Base-by-base conservation (phyloP, 2,888 invertebrate genomes). In the Pogonocherus hispidulus region DNA sequence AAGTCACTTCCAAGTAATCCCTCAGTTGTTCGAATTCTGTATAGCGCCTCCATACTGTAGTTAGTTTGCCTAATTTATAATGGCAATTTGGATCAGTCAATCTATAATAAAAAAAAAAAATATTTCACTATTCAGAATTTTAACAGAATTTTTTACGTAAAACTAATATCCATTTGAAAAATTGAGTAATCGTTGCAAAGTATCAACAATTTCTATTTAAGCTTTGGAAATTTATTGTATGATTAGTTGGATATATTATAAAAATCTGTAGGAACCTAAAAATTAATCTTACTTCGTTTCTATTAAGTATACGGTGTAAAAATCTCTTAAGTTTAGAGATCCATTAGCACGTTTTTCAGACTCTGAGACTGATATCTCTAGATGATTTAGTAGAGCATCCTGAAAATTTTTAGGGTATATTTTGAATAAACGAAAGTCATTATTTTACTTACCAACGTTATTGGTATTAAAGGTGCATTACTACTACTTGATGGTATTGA, bases 11-110 rank as follows among this genome's bases (percentile, higher is more conserved):
- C 67, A 95, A 86, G 81, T 94, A 94, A 75, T 91, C 91, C 76
- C 92, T 88, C 56, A 95, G 88, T 75, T 93, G 90, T 83, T 94
- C 94, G 87, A 95, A 95, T 84, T 95, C 95, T 51, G 93, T 94
- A 82, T 95, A 95, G 32, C 95, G 86, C 75, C 95, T 87, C 93
- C 93, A 93, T 75, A 93, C 89, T 14, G 91, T 90, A 74, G 91
- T 91, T 64, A 91, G 85, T 80, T 89, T 91, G 1, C 88, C 87
- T 47, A 91, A 85, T 49, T 91, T 89, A 66, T 87, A 84, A 78
- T 89, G 89, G 63, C 81, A 82, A 9, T 90, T 88, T 6, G 89
- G 86, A 84, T 92, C 91, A 20, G 89, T 90, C 6, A 92, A 90
- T 86, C 92, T 92, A 82, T 19, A 86, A 87, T 68, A 35, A 60